phyloP scores from a whole-genome alignment of 2,113 vertebrate species.

The Pterocles burchelli region DNA sequence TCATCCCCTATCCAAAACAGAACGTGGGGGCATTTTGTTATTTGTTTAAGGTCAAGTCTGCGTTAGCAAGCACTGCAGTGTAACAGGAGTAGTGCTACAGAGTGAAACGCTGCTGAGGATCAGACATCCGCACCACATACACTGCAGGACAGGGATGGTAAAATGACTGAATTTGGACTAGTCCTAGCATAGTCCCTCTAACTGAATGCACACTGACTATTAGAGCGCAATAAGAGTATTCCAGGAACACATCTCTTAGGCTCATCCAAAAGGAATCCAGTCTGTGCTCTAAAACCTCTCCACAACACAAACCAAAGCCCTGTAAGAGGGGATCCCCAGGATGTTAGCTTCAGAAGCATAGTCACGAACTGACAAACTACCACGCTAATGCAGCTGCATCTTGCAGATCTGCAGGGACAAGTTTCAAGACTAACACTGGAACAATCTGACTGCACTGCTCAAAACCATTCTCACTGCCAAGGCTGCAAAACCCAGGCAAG shows the following conservation, averaged over 20 bases:
- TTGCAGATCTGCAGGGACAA: not conserved
- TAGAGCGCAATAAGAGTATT: not conserved
- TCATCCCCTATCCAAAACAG: not conserved
- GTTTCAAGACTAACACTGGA: not conserved
- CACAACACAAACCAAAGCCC: not conserved
- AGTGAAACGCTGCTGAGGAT: not conserved
- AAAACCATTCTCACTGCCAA: not conserved
- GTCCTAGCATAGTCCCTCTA: not conserved
- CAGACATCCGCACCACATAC: fast-evolving
- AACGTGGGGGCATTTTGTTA: not conserved
- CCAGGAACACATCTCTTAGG: not conserved
- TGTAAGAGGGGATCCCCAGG: not conserved
- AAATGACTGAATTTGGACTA: not conserved
- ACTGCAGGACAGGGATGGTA: not conserved
- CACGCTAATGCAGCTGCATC: not conserved
- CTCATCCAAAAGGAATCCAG: slow-evolving; percentile 22
- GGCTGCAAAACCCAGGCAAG: not conserved
- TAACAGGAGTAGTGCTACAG: not conserved
- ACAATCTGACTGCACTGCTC: not conserved
- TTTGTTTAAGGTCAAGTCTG: not conserved
- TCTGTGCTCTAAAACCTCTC: slow-evolving; percentile 5
- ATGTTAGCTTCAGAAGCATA: not conserved
- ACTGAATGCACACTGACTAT: not conserved
- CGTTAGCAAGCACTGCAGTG: not conserved
- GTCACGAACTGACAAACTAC: not conserved